Evolutionary conservation across 1,140 invertebrate genomes (phyloP).

Genomic region (Diorhabda sublineata): DNA sequence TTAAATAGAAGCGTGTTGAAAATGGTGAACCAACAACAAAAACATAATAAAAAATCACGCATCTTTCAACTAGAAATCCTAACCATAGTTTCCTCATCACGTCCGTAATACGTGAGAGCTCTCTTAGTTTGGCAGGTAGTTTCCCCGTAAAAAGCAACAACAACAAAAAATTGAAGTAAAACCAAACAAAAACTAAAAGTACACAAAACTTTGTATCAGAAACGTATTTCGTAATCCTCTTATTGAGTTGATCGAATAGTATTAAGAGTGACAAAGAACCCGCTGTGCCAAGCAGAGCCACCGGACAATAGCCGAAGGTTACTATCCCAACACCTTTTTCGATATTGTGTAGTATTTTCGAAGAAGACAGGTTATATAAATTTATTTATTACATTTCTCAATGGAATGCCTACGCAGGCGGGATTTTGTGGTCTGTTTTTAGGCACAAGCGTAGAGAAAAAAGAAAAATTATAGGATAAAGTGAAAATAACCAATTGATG

Average conservation of each 20-base stretch:
- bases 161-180: neutral
- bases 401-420: neutral
- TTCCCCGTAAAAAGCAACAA: neutral
- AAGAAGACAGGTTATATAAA: neutral
- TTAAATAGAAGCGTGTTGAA: no score
- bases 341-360: neutral
- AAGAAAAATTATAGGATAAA: neutral
- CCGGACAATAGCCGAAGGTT: neutral
- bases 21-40: no score
- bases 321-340: neutral
- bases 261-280: conserved; percentile 1
- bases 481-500: no score
- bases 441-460: neutral
- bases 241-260: neutral
- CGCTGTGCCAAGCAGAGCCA: neutral
- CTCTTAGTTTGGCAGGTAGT: neutral
- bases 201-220: neutral
- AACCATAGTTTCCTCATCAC: neutral
- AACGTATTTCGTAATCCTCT: conserved; percentile 2
- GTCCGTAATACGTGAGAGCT: neutral
- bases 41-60: no score
- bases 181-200: neutral
- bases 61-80: neutral
- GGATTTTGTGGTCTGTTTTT: neutral
- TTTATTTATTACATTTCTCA: neutral